Evolutionary conservation across 2,888 invertebrate species (phyloP).

Genomic region (Pristionchus japonicus): DNA sequence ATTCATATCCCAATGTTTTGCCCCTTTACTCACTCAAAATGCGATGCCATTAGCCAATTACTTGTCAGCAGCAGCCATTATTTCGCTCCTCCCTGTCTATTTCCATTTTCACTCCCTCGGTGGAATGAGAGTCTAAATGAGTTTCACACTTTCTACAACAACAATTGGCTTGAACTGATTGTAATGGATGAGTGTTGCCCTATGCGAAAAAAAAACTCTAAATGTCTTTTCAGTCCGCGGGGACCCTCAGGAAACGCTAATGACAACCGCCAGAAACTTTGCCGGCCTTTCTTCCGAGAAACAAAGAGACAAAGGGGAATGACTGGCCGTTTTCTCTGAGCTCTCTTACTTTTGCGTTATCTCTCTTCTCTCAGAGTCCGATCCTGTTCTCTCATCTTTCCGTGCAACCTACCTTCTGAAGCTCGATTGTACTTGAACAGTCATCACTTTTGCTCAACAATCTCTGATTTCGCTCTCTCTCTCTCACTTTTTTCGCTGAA

Average conservation of each 20-base stretch:
- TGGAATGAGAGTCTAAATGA: background rate
- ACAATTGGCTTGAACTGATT: no score
- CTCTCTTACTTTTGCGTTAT: background rate
- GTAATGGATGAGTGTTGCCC: background rate
- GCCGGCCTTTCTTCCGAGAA: conserved; percentile 7
- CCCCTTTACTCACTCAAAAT: conserved; percentile 16
- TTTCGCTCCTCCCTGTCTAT: background rate
- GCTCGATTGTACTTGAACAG: no score
- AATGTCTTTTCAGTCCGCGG: background rate
- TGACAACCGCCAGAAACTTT: conserved; percentile 6
- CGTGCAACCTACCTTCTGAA: no score
- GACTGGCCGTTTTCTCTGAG: background rate
- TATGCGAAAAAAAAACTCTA: background rate
- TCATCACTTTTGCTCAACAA: no score
- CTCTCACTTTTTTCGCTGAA: background rate
- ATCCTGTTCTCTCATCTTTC: no score
- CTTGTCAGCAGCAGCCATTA: background rate
- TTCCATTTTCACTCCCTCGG: background rate
- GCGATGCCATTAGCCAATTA: background rate
- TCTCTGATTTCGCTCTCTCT: no score
- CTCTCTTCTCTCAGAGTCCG: background rate
- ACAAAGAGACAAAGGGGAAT: background rate
- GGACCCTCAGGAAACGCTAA: background rate
- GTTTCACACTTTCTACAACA: background rate
- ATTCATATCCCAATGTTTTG: background rate